Percentiles rank a stretch among this genome's conserved stretches.
These are phyloP conservation scores for Corythornis madagascariensis DNA, from an alignment of 2,113 vertebrate genomes.

Conservation along the genomic window DNA sequence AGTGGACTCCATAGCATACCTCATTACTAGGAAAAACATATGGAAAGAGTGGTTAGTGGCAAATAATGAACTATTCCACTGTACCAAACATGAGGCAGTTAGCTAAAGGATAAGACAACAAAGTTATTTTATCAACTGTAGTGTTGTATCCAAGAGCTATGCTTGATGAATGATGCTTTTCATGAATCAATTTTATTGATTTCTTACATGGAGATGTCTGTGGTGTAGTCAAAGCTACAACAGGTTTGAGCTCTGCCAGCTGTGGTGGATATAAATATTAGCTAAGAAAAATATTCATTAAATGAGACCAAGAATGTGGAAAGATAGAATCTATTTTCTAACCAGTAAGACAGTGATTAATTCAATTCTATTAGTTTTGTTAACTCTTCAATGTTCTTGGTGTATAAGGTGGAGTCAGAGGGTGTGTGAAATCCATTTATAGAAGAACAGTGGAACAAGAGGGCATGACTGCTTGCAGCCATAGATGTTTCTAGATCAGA, in stretches of 20 bases:
- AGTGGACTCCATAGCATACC: not conserved
- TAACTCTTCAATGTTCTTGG: not conserved
- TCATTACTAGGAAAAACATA: not conserved
- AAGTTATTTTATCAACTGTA: conserved; percentile 20
- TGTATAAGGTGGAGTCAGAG: not conserved
- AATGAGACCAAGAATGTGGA: not conserved
- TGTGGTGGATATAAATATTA: conserved; percentile 9
- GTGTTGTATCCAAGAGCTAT: not conserved
- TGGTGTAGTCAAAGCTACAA: not conserved
- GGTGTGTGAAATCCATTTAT: not conserved
- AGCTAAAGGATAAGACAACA: not conserved
- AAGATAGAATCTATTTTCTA: not conserved
- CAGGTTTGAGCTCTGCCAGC: not conserved
- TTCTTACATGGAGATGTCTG: conserved; percentile 20
- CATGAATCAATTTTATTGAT: conserved; percentile 57
- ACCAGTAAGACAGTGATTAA: not conserved
- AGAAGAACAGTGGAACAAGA: not conserved
- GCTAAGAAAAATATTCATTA: conserved; percentile 15
- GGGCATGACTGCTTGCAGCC: not conserved
- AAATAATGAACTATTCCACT: not conserved
- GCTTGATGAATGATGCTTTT: conserved; percentile 25
- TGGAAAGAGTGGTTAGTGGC: not conserved
- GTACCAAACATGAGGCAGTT: not conserved
- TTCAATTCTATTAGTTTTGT: not conserved
- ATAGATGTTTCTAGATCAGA: not conserved